A percentile compares a stretch with the other conserved stretches of the same genome.
phyloP scores from a whole-genome alignment of 2,888 invertebrate genomes.

The Pogonocherus hispidulus region DNA sequence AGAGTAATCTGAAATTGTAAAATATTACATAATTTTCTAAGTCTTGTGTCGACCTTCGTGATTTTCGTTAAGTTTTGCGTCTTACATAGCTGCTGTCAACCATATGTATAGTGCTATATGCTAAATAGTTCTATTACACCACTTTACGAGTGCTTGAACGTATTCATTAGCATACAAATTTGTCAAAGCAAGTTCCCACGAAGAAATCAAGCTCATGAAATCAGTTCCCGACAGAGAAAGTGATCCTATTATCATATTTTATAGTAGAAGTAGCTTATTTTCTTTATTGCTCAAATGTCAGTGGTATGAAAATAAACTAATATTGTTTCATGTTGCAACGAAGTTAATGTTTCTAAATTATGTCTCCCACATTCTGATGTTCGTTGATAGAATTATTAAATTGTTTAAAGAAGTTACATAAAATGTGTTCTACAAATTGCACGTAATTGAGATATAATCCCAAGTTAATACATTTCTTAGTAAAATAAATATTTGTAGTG shows the following conservation, averaged over 20 bases:
- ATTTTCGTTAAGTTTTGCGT: constrained; percentile 1
- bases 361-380: too few relatives aligned
- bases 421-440: too few relatives aligned
- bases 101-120: not conserved
- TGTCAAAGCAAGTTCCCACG: not conserved
- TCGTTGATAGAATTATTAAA: too few relatives aligned
- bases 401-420: too few relatives aligned
- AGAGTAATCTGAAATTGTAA: not conserved
- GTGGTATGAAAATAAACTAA: not conserved
- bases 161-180: not conserved
- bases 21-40: not conserved
- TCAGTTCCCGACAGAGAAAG: not conserved
- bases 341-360: too few relatives aligned
- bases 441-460: too few relatives aligned
- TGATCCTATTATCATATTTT: not conserved
- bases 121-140: constrained; percentile 4
- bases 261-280: not conserved
- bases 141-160: not conserved
- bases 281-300: not conserved
- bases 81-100: constrained; percentile 1
- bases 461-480: too few relatives aligned
- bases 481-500: not conserved
- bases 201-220: not conserved
- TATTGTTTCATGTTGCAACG: too few relatives aligned
- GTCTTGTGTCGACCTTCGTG: not conserved